phyloP scores from a whole-genome alignment of 2,888 invertebrate species.

The Orthosia incerta region DNA sequence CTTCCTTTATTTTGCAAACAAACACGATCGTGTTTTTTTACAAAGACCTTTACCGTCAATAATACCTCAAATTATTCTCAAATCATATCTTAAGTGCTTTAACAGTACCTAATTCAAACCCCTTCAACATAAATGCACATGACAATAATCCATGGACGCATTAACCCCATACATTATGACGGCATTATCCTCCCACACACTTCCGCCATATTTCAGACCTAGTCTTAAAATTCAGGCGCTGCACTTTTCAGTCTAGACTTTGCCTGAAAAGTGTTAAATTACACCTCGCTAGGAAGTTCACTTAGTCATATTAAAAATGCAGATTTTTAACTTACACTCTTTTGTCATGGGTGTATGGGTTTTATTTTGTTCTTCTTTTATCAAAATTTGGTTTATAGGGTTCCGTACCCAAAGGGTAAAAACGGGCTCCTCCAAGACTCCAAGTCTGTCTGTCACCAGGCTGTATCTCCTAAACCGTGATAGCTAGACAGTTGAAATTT shows the following conservation, averaged over 20 bases:
- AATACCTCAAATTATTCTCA: neutral
- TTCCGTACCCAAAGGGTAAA: too few relatives aligned
- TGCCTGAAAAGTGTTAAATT: constrained; percentile 69
- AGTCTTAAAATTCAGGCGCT: constrained; percentile 73
- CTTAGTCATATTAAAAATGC: constrained; percentile 72
- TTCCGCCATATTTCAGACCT: constrained; percentile 67
- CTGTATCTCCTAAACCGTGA: too few relatives aligned
- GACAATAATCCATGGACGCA: constrained; percentile 56
- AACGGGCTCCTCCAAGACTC: too few relatives aligned
- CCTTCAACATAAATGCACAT: constrained; percentile 26
- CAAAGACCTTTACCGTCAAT: too few relatives aligned
- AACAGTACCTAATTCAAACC: neutral
- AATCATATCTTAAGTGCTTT: neutral
- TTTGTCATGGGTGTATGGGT: constrained; percentile 21
- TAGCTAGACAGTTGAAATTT: too few relatives aligned
- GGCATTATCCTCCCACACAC: constrained; percentile 64
- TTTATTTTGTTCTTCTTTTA: neutral
- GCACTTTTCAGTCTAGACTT: constrained; percentile 73
- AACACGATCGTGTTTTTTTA: too few relatives aligned
- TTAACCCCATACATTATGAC: constrained; percentile 62
- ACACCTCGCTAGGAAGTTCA: constrained; percentile 61
- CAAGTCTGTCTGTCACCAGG: too few relatives aligned
- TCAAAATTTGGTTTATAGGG: too few relatives aligned
- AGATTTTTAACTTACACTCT: constrained; percentile 62
- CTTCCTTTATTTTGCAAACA: too few relatives aligned